Evolutionary conservation across 2,888 invertebrate species (phyloP).

Genomic region (Ennomos erosarius): DNA sequence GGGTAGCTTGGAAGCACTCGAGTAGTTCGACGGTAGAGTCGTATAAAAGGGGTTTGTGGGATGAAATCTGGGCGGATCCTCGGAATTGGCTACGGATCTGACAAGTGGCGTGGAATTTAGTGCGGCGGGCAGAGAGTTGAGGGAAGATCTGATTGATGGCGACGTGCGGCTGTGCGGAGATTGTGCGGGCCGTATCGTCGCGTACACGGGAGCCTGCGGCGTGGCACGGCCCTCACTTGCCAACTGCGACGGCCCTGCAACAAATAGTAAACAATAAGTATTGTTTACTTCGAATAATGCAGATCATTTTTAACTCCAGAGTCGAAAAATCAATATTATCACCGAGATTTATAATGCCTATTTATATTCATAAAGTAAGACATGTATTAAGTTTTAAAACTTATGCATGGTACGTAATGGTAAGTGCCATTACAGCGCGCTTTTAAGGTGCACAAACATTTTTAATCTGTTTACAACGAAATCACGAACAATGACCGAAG

Average conservation of each 20-base stretch:
- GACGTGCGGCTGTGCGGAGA: conserved; percentile 60
- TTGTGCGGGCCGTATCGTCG: conserved; percentile 70
- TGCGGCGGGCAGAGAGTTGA: conserved; percentile 65
- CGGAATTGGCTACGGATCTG: conserved; percentile 60
- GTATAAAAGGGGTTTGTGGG: conserved; percentile 82
- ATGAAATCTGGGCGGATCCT: conserved; percentile 71
- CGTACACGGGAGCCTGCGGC: conserved; percentile 77
- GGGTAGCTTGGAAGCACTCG: conserved; percentile 76
- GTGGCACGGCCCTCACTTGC: conserved; percentile 62
- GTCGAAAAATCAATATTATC: too few relatives aligned
- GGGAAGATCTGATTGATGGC: conserved; percentile 59
- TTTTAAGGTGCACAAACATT: too few relatives aligned
- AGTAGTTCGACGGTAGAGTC: conserved; percentile 73
- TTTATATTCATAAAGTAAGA: too few relatives aligned
- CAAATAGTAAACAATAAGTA: conserved; percentile 32
- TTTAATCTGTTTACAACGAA: too few relatives aligned
- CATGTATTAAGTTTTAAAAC: too few relatives aligned
- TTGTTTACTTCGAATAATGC: too few relatives aligned
- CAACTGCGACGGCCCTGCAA: conserved; percentile 80
- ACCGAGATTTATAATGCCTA: too few relatives aligned
- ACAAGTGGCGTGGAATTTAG: conserved; percentile 68
- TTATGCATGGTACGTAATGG: too few relatives aligned
- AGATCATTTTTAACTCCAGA: too few relatives aligned
- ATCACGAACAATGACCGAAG: conserved; percentile 8
- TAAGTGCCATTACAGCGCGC: too few relatives aligned